Conservation (phyloP, 2,888 invertebrate species). For the Drosophila conformis region DNA sequence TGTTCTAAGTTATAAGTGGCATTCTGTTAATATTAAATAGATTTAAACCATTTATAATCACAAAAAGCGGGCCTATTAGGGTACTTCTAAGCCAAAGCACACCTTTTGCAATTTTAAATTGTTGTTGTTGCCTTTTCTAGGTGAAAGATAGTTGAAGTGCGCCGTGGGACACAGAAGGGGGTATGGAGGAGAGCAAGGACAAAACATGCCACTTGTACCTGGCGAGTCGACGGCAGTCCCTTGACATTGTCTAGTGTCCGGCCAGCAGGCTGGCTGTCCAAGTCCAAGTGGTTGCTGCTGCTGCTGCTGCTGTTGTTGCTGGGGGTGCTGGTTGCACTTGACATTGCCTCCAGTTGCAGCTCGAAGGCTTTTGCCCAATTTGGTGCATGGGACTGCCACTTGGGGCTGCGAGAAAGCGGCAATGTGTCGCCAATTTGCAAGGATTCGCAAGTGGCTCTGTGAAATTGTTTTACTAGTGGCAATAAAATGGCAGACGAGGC, state of each 20-base stretch:
- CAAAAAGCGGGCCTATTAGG: neutral
- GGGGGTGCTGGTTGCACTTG: constrained; percentile 50
- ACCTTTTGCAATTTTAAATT: neutral
- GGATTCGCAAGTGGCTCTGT: constrained; percentile 54
- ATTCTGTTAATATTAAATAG: neutral
- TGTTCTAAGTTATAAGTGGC: neutral
- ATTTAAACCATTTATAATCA: neutral
- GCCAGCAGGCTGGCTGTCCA: constrained; percentile 1
- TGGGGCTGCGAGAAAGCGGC: constrained; percentile 21
- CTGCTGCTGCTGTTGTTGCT: neutral
- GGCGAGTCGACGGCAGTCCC: constrained; percentile 13
- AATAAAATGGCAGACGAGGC: constrained; percentile 67
- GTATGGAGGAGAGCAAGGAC: neutral
- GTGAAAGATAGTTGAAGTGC: constrained; percentile 18
- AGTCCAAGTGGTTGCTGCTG: constrained; percentile 14
- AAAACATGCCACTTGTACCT: constrained; percentile 14
- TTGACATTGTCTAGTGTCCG: constrained; percentile 39
- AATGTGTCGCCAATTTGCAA: constrained; percentile 50
- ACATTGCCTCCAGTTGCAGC: constrained; percentile 63
- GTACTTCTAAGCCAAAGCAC: neutral
- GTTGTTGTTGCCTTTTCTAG: neutral
- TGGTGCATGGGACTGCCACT: constrained; percentile 36
- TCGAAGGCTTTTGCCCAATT: constrained; percentile 52
- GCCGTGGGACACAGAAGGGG: neutral
- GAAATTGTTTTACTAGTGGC: constrained; percentile 76